Percentiles rank a stretch among this genome's conserved stretches.
phyloP scores from a whole-genome alignment of 2,888 invertebrate species.

The Schizaphis graminum region DNA sequence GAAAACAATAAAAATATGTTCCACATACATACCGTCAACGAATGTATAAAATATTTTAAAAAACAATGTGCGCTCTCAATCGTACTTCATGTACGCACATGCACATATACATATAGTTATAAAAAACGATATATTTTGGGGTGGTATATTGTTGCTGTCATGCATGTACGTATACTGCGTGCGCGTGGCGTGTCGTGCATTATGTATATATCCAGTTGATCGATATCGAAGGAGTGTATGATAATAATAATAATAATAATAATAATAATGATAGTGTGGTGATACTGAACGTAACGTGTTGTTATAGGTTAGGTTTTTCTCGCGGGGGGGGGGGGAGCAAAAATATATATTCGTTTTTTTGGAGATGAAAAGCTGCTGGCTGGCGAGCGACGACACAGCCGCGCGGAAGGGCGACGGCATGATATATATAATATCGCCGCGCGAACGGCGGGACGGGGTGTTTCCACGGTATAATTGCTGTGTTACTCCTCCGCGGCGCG shows the following conservation, averaged over 20 bases:
- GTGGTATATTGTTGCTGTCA: background rate
- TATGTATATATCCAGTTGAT: constrained; percentile 18
- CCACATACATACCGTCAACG: background rate
- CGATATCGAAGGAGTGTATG: constrained; percentile 1
- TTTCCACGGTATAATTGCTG: constrained; percentile 42
- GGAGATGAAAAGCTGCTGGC: constrained; percentile 41
- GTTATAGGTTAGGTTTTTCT: constrained; percentile 61
- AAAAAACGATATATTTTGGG: background rate
- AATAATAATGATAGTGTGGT: background rate
- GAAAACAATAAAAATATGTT: background rate
- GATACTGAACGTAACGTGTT: constrained; percentile 16
- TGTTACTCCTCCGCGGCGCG: constrained; percentile 37
- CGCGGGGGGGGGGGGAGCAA: constrained; percentile 4
- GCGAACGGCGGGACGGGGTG: background rate
- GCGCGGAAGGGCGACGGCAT: constrained; percentile 2
- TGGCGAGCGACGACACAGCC: background rate
- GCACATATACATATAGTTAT: background rate
- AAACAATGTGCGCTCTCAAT: background rate
- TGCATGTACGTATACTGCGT: background rate
- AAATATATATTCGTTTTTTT: constrained; percentile 22
- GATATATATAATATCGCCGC: background rate
- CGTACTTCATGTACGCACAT: background rate
- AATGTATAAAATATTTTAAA: background rate
- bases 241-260: constrained; percentile 2
- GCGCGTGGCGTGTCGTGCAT: background rate